phyloP scores from a whole-genome alignment of 2,888 invertebrate genomes.

The Copidosoma aretas region DNA sequence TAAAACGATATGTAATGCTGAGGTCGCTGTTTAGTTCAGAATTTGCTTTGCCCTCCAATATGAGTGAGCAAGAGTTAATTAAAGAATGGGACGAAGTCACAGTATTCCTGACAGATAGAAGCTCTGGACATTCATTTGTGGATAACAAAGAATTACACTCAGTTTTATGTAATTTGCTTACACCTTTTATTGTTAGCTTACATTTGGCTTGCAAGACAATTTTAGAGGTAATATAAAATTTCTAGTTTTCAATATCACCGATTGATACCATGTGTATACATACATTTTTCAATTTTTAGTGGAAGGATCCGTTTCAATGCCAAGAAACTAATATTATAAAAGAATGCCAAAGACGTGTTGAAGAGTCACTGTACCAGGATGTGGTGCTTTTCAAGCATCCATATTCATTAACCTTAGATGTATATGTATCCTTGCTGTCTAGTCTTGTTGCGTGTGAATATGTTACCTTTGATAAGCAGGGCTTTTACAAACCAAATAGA shows the following conservation, averaged over 20 bases:
- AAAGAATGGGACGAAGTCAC: slow-evolving; percentile 52
- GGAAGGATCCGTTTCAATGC: slow-evolving; percentile 31
- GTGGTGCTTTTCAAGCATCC: slow-evolving; percentile 67
- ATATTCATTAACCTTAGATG: slow-evolving; percentile 76
- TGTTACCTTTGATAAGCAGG: slow-evolving; percentile 42
- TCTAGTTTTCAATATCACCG: slow-evolving; percentile 16
- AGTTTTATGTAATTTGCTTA: slow-evolving; percentile 69
- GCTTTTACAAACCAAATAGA: slow-evolving; percentile 48
- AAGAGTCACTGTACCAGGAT: slow-evolving; percentile 62
- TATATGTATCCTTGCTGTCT: slow-evolving; percentile 53
- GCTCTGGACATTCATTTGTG: slow-evolving; percentile 49
- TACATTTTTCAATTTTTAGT: slow-evolving; percentile 27
- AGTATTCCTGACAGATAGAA: slow-evolving; percentile 46
- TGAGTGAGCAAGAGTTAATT: slow-evolving; percentile 44
- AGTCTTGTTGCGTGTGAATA: slow-evolving; percentile 51
- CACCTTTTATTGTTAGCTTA: slow-evolving; percentile 72
- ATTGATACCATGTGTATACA: slow-evolving; percentile 23
- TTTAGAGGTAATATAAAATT: slow-evolving; percentile 62
- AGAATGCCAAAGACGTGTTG: slow-evolving; percentile 69
- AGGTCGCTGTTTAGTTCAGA: slow-evolving; percentile 54
- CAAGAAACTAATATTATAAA: slow-evolving; percentile 66
- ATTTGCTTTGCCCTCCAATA: slow-evolving; percentile 52
- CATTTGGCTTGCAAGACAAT: slow-evolving; percentile 64
- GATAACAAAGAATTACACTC: slow-evolving; percentile 63
- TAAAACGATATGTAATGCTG: slow-evolving; percentile 50